Evolutionary conservation across 2,888 invertebrate genomes (phyloP).

Genomic region (Electrophaes corylata): DNA sequence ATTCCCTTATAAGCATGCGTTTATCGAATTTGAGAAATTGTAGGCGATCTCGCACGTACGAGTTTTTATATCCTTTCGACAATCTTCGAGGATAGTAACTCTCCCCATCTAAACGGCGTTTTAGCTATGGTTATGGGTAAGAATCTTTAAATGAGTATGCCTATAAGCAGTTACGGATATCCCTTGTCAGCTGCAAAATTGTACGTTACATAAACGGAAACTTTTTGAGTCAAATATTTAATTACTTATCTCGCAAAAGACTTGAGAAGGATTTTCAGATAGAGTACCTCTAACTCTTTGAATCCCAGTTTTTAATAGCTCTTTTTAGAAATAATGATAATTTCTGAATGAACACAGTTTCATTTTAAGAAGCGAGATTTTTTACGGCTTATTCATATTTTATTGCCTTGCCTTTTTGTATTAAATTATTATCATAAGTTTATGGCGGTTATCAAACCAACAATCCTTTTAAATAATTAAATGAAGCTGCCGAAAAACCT

Average conservation of each 20-base stretch:
- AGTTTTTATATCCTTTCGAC: too few relatives aligned
- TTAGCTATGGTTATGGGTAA: too few relatives aligned
- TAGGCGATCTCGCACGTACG: too few relatives aligned
- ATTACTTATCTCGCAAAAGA: slow-evolving; percentile 12
- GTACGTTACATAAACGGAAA: slow-evolving; percentile 7
- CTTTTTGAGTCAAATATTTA: slow-evolving; percentile 14
- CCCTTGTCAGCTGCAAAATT: slow-evolving; percentile 1
- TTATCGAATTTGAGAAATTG: too few relatives aligned
- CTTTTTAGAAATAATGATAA: slow-evolving; percentile 20
- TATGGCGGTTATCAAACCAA: background rate
- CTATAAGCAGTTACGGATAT: background rate
- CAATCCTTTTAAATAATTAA: background rate
- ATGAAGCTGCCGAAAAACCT: background rate
- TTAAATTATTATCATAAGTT: background rate
- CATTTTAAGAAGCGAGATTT: slow-evolving; percentile 16
- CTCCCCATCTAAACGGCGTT: too few relatives aligned
- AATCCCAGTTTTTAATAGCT: slow-evolving; percentile 23
- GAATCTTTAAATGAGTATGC: background rate
- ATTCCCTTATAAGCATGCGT: too few relatives aligned
- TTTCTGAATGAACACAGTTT: slow-evolving; percentile 16
- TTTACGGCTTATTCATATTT: slow-evolving; percentile 12
- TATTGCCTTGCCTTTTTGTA: background rate
- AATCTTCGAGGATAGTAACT: too few relatives aligned
- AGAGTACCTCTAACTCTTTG: slow-evolving; percentile 20
- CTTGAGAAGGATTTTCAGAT: slow-evolving; percentile 13